These are phyloP conservation scores for Lithophane socia DNA, from an alignment of 2,888 invertebrate genomes.

Conservation along the genomic window DNA sequence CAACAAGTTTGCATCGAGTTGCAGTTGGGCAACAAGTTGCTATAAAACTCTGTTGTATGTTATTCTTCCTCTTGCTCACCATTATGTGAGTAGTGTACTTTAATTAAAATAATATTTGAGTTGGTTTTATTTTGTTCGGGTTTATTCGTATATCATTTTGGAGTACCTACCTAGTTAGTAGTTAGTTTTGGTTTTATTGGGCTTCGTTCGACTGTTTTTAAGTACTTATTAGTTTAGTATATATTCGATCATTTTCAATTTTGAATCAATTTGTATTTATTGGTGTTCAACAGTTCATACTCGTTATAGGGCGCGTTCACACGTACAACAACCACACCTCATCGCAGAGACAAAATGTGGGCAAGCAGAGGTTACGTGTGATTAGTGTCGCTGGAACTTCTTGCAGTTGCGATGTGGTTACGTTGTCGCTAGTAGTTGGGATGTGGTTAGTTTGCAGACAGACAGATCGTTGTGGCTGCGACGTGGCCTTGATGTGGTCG, in stretches of 20 bases:
- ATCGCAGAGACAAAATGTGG: no score
- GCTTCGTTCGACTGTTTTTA: not conserved
- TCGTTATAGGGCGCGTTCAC: not conserved
- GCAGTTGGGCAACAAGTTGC: slow-evolving; percentile 44
- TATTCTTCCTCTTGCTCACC: not conserved
- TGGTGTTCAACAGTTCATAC: not conserved
- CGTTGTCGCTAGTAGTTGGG: no score
- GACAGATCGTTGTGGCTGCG: no score
- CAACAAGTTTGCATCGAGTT: slow-evolving; percentile 34
- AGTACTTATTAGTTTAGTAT: not conserved
- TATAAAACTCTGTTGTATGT: slow-evolving; percentile 10
- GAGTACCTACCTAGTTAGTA: not conserved
- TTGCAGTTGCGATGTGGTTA: no score
- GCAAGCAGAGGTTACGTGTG: no score
- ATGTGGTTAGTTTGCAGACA: no score
- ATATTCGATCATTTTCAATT: not conserved
- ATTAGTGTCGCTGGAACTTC: no score
- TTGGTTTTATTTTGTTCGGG: not conserved
- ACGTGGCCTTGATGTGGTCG: no score
- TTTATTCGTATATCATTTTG: not conserved
- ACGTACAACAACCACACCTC: no score
- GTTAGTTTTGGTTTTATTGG: not conserved
- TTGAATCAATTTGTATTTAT: not conserved
- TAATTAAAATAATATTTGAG: slow-evolving; percentile 13
- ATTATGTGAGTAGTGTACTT: not conserved